Evolutionary conservation across 2,797 vertebrate genomes (phyloP).

Genomic region (Eulemur albifrons): DNA sequence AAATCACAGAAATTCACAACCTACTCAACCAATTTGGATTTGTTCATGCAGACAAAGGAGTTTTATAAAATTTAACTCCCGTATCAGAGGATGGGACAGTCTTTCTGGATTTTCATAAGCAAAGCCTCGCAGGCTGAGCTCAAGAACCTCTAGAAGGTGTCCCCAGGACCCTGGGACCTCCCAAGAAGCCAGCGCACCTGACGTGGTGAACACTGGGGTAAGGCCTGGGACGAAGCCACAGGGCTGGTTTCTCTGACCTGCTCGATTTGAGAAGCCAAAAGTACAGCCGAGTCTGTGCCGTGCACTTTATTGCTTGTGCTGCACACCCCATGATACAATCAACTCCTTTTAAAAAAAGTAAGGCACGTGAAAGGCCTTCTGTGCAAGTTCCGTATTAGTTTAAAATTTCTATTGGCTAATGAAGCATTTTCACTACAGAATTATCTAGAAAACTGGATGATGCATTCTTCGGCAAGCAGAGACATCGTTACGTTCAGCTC

Average conservation of each 20-base stretch:
- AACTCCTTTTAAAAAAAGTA: slow-evolving; percentile 80
- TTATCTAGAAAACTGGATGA: slow-evolving; percentile 69
- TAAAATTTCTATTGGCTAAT: slow-evolving; percentile 66
- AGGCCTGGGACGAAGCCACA: neutral
- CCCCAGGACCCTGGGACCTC: neutral
- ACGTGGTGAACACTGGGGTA: neutral
- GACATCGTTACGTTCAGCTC: slow-evolving; percentile 55
- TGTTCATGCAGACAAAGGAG: neutral
- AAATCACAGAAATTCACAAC: neutral
- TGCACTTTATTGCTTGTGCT: slow-evolving; percentile 69
- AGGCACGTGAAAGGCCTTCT: slow-evolving; percentile 85
- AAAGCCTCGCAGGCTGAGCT: neutral
- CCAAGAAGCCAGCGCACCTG: rapidly evolving
- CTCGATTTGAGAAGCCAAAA: neutral
- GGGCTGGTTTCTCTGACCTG: neutral
- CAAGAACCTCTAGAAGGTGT: neutral
- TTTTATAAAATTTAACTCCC: neutral
- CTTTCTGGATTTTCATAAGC: neutral
- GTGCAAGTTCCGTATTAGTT: slow-evolving; percentile 75
- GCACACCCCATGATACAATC: slow-evolving; percentile 77
- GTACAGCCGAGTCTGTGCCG: neutral
- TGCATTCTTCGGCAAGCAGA: slow-evolving; percentile 73
- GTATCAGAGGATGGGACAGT: rapidly evolving
- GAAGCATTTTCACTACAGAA: slow-evolving; percentile 64
- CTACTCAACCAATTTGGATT: neutral